A percentile compares a stretch with the other conserved stretches of the same genome.
phyloP scores from a whole-genome alignment of 2,113 vertebrate genomes.

The Microcebus griseorufus region DNA sequence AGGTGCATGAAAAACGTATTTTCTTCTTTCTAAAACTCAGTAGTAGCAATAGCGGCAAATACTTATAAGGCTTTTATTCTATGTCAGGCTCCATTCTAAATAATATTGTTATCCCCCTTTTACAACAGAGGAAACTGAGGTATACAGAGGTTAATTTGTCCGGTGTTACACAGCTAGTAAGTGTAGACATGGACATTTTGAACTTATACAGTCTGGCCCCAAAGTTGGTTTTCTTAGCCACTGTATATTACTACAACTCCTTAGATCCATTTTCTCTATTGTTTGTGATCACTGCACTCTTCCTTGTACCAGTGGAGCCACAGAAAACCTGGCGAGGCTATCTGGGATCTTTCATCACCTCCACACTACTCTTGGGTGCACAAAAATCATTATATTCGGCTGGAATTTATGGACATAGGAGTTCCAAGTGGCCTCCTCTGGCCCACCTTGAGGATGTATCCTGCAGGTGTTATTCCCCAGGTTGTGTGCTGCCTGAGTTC shows the following conservation, averaged over 20 bases:
- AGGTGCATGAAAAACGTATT: background rate
- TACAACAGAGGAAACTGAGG: background rate
- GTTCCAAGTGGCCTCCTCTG: no score
- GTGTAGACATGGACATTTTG: background rate
- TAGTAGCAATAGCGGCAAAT: background rate
- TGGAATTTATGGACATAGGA: background rate
- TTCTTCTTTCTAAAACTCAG: background rate
- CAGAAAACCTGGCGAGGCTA: background rate
- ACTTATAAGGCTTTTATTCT: background rate
- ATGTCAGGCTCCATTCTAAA: background rate
- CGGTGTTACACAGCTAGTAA: background rate
- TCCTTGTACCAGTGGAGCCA: background rate
- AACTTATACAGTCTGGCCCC: background rate
- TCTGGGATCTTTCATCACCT: background rate
- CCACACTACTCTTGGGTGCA: accelerated
- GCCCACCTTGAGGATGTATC: background rate
- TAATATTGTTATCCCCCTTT: background rate
- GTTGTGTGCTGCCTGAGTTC: background rate
- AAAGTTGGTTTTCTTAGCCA: background rate
- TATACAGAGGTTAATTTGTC: background rate
- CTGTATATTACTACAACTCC: background rate
- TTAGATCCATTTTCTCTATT: background rate
- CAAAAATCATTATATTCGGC: background rate
- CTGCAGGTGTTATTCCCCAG: background rate
- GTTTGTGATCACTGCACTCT: background rate